Base-by-base conservation (phyloP, 2,888 invertebrate species). In the Piscicola geometra region DNA sequence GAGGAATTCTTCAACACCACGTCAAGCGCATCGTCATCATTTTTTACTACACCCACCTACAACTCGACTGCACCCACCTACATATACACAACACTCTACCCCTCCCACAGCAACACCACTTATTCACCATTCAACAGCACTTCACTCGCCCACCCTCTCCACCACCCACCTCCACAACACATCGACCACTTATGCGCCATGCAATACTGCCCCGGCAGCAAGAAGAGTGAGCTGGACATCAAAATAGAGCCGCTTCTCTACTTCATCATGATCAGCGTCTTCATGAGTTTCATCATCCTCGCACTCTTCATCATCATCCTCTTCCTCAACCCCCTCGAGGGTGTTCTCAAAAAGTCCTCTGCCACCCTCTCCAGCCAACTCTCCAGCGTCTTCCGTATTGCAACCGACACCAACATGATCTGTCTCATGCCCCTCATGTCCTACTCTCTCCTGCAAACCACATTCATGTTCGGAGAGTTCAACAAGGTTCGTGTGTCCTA, bases 381-480 rank as follows among this genome's bases (percentile, higher is more conserved):
- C 5, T 71, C 69, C 21, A 79, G 82, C 12, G 80, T 83, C 2
- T 75, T 81, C 30, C 76, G 76, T 25, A 82, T 83, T 77, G 78
- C 81, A 67, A 32, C 77, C 25, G 79, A 82, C 75, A 68, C 75
- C 33, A 77, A 80, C 64, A 82, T 83, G 76, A 66, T 82, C 28
- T 78, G 82, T 60, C 77, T 83, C 28, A 68, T 82, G n/a, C 77
- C 81, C 0, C 75, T 84, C 25, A 81, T 82, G 76, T 77, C 82
- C 76, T 84, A 83, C 79, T 81, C 81, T 21, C 79, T 80, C 35
- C 79, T 83, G 74, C 80, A 82, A 76, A 79, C 81, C 75, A 81
- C 81, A 73, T 84, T 83, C 77, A 80, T 83, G 35, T 80, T 82
- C 68, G 83, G 83, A 28, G 84, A 84, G 71, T 81, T 83, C 56